Conservation (phyloP, 2,888 invertebrate species). For the Chaetogeoica ovagalla region DNA sequence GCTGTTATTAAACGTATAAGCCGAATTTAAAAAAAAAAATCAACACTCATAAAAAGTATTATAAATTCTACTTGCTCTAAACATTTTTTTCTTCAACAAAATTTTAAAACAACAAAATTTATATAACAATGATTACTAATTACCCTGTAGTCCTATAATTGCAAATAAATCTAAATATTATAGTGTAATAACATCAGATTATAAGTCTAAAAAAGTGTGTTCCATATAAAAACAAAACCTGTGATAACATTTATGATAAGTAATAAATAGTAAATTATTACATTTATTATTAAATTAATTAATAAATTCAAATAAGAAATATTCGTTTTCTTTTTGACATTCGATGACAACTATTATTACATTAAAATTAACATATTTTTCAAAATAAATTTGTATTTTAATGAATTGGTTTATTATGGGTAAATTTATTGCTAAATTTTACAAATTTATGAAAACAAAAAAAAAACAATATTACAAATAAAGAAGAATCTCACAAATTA, state of each 20-base stretch:
- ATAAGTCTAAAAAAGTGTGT: background rate
- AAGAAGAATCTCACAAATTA: no score
- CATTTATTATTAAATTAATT: no score
- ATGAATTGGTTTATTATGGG: no score
- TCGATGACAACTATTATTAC: background rate
- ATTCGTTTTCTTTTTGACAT: background rate
- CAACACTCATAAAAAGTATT: background rate
- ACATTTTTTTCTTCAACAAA: background rate
- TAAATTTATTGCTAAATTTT: conserved; percentile 22
- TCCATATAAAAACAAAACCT: no score
- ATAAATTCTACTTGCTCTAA: background rate
- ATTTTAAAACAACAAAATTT: background rate
- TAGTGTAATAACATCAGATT: no score
- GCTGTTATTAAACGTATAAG: background rate
- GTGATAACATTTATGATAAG: background rate
- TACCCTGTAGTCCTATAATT: conserved; percentile 1
- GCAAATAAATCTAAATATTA: no score
- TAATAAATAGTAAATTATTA: background rate
- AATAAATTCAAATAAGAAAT: conserved; percentile 3
- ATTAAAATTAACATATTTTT: background rate
- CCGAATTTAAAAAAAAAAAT: background rate
- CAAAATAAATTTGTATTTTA: background rate
- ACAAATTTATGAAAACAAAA: background rate
- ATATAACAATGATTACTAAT: background rate
- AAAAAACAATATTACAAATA: background rate